These are phyloP conservation scores for Apaloderma vittatum DNA, from an alignment of 2,113 vertebrate species.

Conservation along the genomic window DNA sequence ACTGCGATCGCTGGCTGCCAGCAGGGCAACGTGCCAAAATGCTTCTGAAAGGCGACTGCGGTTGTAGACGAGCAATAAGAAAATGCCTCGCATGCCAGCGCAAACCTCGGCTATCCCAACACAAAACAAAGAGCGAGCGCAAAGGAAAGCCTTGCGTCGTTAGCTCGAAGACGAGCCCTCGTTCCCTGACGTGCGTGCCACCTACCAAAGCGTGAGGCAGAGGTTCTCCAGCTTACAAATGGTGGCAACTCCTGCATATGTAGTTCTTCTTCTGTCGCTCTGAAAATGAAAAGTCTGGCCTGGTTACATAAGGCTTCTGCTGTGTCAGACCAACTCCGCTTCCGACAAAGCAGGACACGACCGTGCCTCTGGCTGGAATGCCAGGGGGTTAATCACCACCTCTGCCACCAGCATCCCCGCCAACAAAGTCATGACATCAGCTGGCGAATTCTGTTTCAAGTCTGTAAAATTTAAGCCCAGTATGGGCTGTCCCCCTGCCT, in stretches of 20 bases:
- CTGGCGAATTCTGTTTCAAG: not conserved
- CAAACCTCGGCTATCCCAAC: not conserved
- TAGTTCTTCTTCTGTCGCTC: not conserved
- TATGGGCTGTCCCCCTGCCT: not conserved
- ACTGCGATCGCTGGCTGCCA: not conserved
- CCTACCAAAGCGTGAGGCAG: not conserved
- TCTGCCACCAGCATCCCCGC: accelerated
- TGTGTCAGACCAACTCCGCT: not conserved
- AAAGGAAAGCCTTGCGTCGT: accelerated
- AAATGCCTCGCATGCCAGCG: not conserved
- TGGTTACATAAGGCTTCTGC: not conserved
- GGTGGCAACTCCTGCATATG: not conserved
- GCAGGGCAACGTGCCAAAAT: not conserved
- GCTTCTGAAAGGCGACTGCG: not conserved
- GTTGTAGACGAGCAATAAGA: not conserved
- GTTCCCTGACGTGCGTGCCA: not conserved
- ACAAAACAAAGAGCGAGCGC: not conserved
- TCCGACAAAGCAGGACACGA: not conserved
- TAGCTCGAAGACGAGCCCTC: not conserved
- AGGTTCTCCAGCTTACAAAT: not conserved
- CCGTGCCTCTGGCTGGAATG: not conserved
- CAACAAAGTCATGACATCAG: not conserved
- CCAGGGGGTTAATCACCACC: conserved; percentile 2
- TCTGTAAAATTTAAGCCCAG: not conserved
- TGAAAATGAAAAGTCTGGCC: not conserved